A percentile compares a stretch with the other conserved stretches of the same genome.
Evolutionary conservation across 1,140 invertebrate species (phyloP).

Genomic region (Panagrolaimus sp.): DNA sequence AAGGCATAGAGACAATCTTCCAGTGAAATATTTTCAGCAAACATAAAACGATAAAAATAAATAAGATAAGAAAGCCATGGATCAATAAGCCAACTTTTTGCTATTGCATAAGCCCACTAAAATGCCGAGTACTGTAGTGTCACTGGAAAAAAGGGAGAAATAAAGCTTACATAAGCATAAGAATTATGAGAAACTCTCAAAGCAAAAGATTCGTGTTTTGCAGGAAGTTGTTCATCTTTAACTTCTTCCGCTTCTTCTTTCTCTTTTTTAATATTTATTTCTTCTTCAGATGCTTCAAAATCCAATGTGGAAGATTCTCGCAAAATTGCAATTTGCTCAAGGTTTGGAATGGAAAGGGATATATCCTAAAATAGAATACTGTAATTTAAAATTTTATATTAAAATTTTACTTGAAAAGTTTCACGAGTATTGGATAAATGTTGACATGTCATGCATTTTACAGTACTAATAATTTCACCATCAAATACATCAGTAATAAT

Average conservation of each 20-base stretch:
- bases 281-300: conserved; percentile 14
- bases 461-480: conserved; percentile 83
- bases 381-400: background rate
- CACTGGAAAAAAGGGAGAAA: background rate
- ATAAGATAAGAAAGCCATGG: conserved; percentile 36
- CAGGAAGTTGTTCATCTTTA: background rate
- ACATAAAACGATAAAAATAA: conserved; percentile 73
- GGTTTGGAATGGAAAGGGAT: conserved; percentile 85
- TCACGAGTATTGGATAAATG: conserved; percentile 65
- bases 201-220: background rate
- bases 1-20: conserved; percentile 92
- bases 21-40: conserved; percentile 81
- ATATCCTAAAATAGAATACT: conserved; percentile 75
- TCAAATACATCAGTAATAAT: conserved; percentile 87
- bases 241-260: conserved; percentile 17
- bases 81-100: conserved; percentile 35
- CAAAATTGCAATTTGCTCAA: conserved; percentile 68
- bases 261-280: conserved; percentile 29
- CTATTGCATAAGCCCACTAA: conserved; percentile 35
- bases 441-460: conserved; percentile 90
- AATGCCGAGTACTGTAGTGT: conserved; percentile 17
- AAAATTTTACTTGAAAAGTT: conserved; percentile 42
- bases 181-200: background rate
- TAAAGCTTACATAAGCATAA: background rate
- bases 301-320: conserved; percentile 4